Conservation (phyloP, 2,797 vertebrate genomes). For the Hylomyscus alleni region DNA sequence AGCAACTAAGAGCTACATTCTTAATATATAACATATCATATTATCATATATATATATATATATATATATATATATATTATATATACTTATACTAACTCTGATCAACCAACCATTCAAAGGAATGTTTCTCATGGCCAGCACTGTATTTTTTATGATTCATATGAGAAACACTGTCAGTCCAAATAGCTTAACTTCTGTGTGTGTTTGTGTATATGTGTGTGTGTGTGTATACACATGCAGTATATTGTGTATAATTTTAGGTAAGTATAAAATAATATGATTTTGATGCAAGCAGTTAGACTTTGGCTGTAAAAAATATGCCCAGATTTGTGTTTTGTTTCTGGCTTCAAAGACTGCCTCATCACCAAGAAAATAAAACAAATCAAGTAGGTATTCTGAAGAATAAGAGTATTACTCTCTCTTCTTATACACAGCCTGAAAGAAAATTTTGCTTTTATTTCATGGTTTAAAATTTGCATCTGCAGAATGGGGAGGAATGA, state of each 20-base stretch:
- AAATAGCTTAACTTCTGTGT: neutral
- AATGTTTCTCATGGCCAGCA: neutral
- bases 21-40: no score
- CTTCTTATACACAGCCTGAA: neutral
- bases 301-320: neutral
- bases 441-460: slow-evolving; percentile 44
- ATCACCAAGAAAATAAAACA: neutral
- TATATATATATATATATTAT: no score
- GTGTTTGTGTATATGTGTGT: neutral
- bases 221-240: neutral
- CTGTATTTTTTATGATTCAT: neutral
- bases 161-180: neutral
- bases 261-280: neutral
- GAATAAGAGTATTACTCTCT: neutral
- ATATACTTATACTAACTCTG: neutral
- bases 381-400: neutral
- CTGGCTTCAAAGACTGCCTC: slow-evolving; percentile 26
- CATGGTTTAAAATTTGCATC: slow-evolving; percentile 62
- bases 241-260: neutral
- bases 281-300: neutral
- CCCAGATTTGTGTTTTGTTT: slow-evolving; percentile 31
- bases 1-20: neutral
- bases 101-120: neutral
- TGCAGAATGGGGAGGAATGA: slow-evolving; percentile 70
- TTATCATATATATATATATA: no score